Evolutionary conservation across 1,140 invertebrate species (phyloP).

Genomic region (Lethrus apterus): DNA sequence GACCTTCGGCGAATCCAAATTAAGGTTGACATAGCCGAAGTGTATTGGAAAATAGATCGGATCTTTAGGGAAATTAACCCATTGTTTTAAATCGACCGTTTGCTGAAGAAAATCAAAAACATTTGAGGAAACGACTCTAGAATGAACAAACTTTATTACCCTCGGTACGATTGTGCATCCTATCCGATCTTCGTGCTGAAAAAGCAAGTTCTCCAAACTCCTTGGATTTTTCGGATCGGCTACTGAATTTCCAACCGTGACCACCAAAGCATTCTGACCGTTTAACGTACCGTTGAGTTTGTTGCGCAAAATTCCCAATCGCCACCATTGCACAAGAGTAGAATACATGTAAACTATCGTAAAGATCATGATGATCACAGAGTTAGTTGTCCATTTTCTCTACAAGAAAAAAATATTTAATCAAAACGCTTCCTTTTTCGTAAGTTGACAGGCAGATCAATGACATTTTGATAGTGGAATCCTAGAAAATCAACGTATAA

Average conservation of each 20-base stretch:
- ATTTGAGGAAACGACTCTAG: not conserved
- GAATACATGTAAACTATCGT: slow-evolving; percentile 62
- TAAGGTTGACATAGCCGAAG: slow-evolving; percentile 27
- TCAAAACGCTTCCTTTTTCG: too few species aligned
- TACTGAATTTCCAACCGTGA: slow-evolving; percentile 26
- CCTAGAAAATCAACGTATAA: not conserved
- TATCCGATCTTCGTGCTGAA: slow-evolving; percentile 32
- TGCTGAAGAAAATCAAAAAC: slow-evolving; percentile 23
- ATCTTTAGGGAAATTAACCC: slow-evolving; percentile 46
- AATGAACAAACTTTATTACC: slow-evolving; percentile 28
- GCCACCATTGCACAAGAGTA: slow-evolving; percentile 58
- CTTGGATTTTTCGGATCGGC: slow-evolving; percentile 22
- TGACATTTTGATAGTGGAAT: not conserved
- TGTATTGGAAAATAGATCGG: slow-evolving; percentile 46
- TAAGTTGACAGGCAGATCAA: not conserved
- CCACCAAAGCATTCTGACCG: slow-evolving; percentile 33
- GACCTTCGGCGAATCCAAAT: slow-evolving; percentile 33
- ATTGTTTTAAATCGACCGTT: slow-evolving; percentile 42
- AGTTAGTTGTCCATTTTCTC: not conserved
- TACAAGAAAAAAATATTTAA: too few species aligned
- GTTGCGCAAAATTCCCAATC: slow-evolving; percentile 46
- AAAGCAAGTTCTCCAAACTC: slow-evolving; percentile 37
- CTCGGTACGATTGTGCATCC: slow-evolving; percentile 40
- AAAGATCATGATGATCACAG: slow-evolving; percentile 45
- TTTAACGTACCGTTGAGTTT: slow-evolving; percentile 36